Conservation (phyloP, 2,888 invertebrate genomes). For the Melitaea athalia region DNA sequence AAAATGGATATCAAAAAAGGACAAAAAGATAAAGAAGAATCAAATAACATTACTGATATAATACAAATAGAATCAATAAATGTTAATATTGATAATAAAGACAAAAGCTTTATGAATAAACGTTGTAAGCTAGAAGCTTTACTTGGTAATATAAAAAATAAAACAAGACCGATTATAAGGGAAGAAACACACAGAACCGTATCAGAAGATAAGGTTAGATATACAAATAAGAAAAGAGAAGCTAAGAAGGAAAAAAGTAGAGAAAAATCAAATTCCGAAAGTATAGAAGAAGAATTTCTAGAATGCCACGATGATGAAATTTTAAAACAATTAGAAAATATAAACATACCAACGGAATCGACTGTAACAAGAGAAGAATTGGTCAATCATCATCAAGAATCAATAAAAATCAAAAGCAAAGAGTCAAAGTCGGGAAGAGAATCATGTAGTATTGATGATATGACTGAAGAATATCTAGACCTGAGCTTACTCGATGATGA, state of each 20-base stretch:
- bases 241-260: neutral
- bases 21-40: slow-evolving; percentile 3
- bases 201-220: neutral
- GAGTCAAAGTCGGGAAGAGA: slow-evolving; percentile 11
- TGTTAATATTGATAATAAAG: slow-evolving; percentile 37
- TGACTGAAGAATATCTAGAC: slow-evolving; percentile 32
- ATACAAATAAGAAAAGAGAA: neutral
- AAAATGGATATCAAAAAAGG: slow-evolving; percentile 27
- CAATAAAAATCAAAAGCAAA: neutral
- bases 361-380: neutral
- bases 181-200: slow-evolving; percentile 19
- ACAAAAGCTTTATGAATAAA: slow-evolving; percentile 55
- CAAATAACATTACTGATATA: neutral
- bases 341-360: slow-evolving; percentile 37
- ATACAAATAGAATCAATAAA: slow-evolving; percentile 14
- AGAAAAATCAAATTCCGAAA: slow-evolving; percentile 22
- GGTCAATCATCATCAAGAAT: no score
- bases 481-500: slow-evolving; percentile 37
- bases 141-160: slow-evolving; percentile 56
- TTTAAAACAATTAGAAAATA: slow-evolving; percentile 38
- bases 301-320: slow-evolving; percentile 34
- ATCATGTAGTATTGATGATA: slow-evolving; percentile 26
- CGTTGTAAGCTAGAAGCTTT: slow-evolving; percentile 59
- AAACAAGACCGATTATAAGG: slow-evolving; percentile 27
- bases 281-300: slow-evolving; percentile 26